phyloP scores from a whole-genome alignment of 2,888 invertebrate genomes.

The Drosophila differens region DNA sequence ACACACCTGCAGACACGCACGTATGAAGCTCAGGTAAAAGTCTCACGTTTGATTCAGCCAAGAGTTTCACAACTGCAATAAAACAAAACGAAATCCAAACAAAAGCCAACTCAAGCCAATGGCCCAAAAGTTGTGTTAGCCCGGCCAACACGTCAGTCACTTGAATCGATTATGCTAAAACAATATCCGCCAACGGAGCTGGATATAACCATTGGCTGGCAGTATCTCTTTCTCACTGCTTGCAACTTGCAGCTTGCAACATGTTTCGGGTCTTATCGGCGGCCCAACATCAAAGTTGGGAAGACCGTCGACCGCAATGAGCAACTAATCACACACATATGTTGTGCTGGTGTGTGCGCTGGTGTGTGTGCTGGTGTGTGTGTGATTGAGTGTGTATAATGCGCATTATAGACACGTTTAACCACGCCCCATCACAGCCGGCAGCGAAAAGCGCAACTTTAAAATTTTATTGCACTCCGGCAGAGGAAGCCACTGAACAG shows the following conservation, averaged over 20 bases:
- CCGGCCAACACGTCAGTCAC: conserved; percentile 57
- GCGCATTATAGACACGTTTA: conserved; percentile 78
- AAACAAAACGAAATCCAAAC: conserved; percentile 70
- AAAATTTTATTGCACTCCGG: conserved; percentile 77
- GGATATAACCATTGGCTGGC: conserved; percentile 67
- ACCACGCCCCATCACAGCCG: conserved; percentile 63
- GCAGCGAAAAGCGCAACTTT: conserved; percentile 77
- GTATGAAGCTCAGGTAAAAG: conserved; percentile 48
- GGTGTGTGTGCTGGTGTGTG: conserved; percentile 25
- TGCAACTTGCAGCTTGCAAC: conserved; percentile 35
- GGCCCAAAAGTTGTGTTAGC: conserved; percentile 57
- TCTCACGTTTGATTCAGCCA: conserved; percentile 60
- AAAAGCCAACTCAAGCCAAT: conserved; percentile 35
- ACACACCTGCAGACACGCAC: conserved; percentile 17
- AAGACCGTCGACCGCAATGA: conserved; percentile 21
- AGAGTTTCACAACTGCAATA: conserved; percentile 73
- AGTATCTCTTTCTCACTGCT: conserved; percentile 38
- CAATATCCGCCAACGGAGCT: conserved; percentile 78
- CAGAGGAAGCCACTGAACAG: conserved; percentile 37
- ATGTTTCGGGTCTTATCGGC: conserved; percentile 61
- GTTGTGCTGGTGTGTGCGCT: conserved; percentile 9
- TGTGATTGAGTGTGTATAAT: conserved; percentile 44
- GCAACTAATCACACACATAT: conserved; percentile 27
- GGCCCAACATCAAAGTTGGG: conserved; percentile 65
- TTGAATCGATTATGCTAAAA: conserved; percentile 84